Conservation (phyloP, 2,888 invertebrate species). For the Aleiodes leptofemur region DNA sequence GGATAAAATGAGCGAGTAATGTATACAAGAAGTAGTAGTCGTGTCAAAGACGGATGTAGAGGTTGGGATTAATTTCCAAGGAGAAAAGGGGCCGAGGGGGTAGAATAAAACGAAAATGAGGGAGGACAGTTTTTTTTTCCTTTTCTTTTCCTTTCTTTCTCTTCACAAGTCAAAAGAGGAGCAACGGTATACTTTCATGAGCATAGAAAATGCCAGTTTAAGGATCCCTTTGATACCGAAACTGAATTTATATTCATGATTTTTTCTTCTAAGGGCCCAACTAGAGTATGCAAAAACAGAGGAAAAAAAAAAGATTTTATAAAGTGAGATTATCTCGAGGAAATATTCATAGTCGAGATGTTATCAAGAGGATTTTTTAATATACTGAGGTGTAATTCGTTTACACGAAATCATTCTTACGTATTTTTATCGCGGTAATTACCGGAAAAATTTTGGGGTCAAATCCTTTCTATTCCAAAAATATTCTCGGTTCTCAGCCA, state of each 20-base stretch:
- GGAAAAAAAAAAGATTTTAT: not conserved
- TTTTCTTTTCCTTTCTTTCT: too few species aligned
- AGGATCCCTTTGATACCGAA: slow-evolving; percentile 19
- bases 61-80: slow-evolving; percentile 14
- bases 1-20: slow-evolving; percentile 9
- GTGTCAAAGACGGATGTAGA: slow-evolving; percentile 24
- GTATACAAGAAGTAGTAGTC: not conserved
- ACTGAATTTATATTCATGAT: slow-evolving; percentile 19
- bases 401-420: too few species aligned
- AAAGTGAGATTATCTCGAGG: not conserved
- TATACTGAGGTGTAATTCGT: too few species aligned
- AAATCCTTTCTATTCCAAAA: too few species aligned
- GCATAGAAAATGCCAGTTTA: slow-evolving; percentile 7
- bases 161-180: too few species aligned
- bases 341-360: not conserved
- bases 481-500: too few species aligned
- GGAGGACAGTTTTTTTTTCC: not conserved
- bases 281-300: not conserved
- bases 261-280: not conserved
- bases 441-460: too few species aligned
- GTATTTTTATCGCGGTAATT: too few species aligned
- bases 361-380: too few species aligned
- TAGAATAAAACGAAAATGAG: slow-evolving; percentile 16
- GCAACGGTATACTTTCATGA: slow-evolving; percentile 15
- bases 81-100: slow-evolving; percentile 1